phyloP scores from a whole-genome alignment of 2,888 invertebrate genomes.

The Penaeus monodon region DNA sequence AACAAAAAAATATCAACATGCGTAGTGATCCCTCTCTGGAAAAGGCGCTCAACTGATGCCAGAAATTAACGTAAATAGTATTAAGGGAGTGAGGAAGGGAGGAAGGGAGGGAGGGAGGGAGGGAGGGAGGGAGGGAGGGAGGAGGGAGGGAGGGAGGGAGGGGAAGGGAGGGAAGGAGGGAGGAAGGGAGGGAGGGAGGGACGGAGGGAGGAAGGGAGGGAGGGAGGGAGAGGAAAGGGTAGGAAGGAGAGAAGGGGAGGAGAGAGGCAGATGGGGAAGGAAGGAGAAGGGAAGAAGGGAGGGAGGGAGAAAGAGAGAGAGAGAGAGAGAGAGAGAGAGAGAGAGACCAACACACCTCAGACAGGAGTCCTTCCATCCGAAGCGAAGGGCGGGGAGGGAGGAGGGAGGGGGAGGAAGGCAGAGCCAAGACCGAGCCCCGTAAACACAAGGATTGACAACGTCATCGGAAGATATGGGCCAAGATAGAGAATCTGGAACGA shows the following conservation, averaged over 20 bases:
- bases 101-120: neutral
- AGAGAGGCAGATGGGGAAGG: neutral
- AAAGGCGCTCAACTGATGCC: no score
- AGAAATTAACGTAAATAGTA: no score
- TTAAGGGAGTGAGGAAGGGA: no score
- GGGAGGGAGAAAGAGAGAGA: conserved; percentile 18
- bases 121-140: neutral
- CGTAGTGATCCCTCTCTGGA: no score
- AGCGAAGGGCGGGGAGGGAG: neutral
- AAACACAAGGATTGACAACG: neutral
- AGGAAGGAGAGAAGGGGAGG: neutral
- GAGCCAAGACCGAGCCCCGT: neutral
- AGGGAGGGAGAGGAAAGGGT: no score
- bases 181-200: no score
- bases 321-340: conserved; percentile 15
- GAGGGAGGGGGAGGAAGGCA: neutral
- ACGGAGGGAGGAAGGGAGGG: neutral
- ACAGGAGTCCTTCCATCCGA: no score
- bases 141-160: neutral
- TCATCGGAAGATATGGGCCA: neutral
- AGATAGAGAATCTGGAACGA: neutral
- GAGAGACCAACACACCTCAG: neutral
- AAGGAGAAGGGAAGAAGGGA: conserved; percentile 13
- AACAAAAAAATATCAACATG: no score
- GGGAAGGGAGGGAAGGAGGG: neutral